Base-by-base conservation (phyloP, 2,113 vertebrate species). In the Pelobates fuscus region DNA sequence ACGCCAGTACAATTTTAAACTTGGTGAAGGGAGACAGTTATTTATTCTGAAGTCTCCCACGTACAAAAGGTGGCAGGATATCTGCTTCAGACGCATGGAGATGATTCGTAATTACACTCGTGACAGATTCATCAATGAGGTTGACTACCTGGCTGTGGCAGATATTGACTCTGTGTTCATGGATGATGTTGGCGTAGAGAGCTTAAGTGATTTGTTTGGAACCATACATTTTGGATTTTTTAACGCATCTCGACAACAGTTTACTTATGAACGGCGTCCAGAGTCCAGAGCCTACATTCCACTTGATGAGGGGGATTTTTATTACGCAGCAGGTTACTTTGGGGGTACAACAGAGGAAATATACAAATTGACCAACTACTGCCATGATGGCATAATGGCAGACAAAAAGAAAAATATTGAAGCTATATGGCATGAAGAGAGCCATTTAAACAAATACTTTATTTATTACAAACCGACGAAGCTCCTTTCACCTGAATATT, bases 171-270 rank as follows among this genome's bases (percentile, higher is more conserved):
- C 86, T 30, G 75, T 81, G 49, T 91, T 93, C 78, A 73, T 68
- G 57, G 80, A 77, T 3, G 32, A 69, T 0, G 91, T 92, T 90
- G 91, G 91, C 2, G 59, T 84, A 0, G 92, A 94, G 87, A 87
- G 86, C 0, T 49, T 93, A 67, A 84, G 89, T 0, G 81, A 84
- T 30, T 63, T 46, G 1, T 86, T 91, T 1, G 89, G 88, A 0
- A 85, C 89, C 78, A 79, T 91, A 2, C 92, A 92, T 70, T 88
- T 90, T 0, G 87, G 87, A 6, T 94, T 90, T 69, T 93, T 87
- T 44, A 0, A 11, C 0, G 59, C 21, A 0, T 41, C 79, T 27
- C 81, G 65, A 1, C 77, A 55, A 14, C 26, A 78, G 1, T 88
- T 92, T 52, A 87, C 91, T 0, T 93, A 91, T 0, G 91, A 94